phyloP scores from a whole-genome alignment of 35 echinoderm and acorn worm genomes.

The Diadema setosum region DNA sequence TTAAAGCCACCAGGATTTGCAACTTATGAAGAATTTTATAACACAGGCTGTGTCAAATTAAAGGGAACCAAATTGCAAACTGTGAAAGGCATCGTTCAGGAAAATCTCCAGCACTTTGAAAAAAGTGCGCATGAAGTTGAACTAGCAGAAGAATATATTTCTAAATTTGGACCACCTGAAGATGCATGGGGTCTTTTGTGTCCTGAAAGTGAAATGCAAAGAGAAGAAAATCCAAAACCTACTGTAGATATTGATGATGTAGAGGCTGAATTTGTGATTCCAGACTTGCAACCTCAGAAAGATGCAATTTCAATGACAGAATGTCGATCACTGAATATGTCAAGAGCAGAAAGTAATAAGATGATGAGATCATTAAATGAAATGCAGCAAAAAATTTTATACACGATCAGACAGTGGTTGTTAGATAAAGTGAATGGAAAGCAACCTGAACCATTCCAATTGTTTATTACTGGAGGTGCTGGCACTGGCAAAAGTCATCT shows the following conservation, averaged over 20 bases:
- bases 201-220: conserved; percentile 46
- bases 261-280: conserved; percentile 19
- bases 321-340: not conserved
- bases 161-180: conserved; percentile 19
- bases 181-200: conserved; percentile 55
- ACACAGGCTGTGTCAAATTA: not conserved
- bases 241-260: not conserved
- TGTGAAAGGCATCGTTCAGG: conserved; percentile 11
- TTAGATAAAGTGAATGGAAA: not conserved
- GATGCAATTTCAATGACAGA: not conserved
- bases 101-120: conserved; percentile 10
- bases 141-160: not conserved
- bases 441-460: conserved; percentile 27
- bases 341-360: not conserved
- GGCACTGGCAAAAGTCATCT: conserved; percentile 50
- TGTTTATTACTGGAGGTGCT: conserved; percentile 54
- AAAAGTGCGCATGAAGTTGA: not conserved
- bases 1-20: conserved; percentile 19
- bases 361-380: conserved; percentile 44
- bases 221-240: not conserved
- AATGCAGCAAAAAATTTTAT: not conserved
- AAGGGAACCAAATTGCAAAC: not conserved
- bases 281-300: conserved; percentile 11
- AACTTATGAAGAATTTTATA: conserved; percentile 15
- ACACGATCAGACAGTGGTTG: not conserved